Evolutionary conservation across 2,797 vertebrate species (phyloP), one percentile per base, ranked within the genome.

Genomic region (Paedocypris micromegethes): DNA sequence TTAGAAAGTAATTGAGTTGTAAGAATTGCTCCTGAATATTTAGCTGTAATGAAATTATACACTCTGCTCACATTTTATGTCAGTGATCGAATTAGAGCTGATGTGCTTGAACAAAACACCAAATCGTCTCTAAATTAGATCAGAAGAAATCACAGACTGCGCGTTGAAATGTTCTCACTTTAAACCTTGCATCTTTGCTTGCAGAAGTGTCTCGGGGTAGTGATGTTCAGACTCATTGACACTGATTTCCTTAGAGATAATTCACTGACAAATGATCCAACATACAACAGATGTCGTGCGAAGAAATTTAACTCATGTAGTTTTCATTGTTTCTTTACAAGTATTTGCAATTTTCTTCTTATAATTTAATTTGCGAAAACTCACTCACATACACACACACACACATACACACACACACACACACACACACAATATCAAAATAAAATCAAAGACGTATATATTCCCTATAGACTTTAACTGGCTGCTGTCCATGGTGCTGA

Each of bases 261-360:
- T 62, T 69, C 58, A 5, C 59, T 40, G 59, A 45, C 46, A 70
- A 70, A 70, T 70, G 68, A 70, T 70, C 68, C 60, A 51, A n/a
- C 60, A 44, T 40, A 53, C 57, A 61, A 70, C 60, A 57, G 59
- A 70, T 70, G 68, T 63, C 59, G 59, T 70, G 45, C 23, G 41
- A 47, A 70, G 51, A 70, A 38, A 70, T 63, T 46, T 48, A 58
- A 45, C 58, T 49, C 51, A 23, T 48, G 39, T 46, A 50, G 40
- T 64, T 70, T 70, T 63, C 68, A 9, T 56, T 64, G 56, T 62
- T 70, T 70, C 68, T 64, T 41, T 47, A 38, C 51, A 47, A 47
- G 52, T 64, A 47, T 23, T 45, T 70, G 53, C 53, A 56, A 38
- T 5, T 57, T 7, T 5, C 6, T 7, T 54, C 44, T 40, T 1